Base-by-base conservation (phyloP, 1,140 invertebrate species). In the Zaprionus tsacasi region DNA sequence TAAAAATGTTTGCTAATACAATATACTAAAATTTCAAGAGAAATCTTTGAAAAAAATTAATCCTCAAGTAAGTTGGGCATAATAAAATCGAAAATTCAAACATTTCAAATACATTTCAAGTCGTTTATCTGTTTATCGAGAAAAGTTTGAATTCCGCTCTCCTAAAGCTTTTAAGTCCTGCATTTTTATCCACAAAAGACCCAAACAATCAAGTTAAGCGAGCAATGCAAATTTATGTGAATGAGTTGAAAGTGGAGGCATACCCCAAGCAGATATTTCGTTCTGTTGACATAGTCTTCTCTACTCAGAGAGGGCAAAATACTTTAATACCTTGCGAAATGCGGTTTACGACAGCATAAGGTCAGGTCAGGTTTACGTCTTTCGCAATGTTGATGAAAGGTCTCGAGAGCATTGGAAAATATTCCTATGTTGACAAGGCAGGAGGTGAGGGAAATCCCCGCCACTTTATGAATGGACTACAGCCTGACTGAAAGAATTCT, bases 251-350 rank as follows among this genome's bases (percentile, higher is more conserved):
- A 11, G 17, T 17, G 10, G 8, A 50, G 45, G 11, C 8, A 12
- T 12, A 21, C 45, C 15, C 17, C 10, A 50, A 50, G 15, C 45
- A 50, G 45, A 12, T 50, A 10, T 17, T 50, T 10, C 11, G n/a
- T 50, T 50, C 8, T 50, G 45, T 21, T 48, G 45, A 48, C 15
- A 48, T 5, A 21, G 45, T 50, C 40, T 45, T 15, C 15, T 50
- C 10, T 7, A 11, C 11, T n/a, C 8, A 21, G 45, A 17, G n/a
- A 17, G 17, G 12, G 17, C 45, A 25, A 45, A 45, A 45, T 45
- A 45, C n/a, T 45, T 15, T 45, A 45, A 45, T 6, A 15, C 40
- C n/a, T 45, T 45, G 40, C n/a, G n/a, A 43, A 43, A 43, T 43
- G n/a, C n/a, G 6, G 7, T 43, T 43, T n/a, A 43, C 40, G 40